phyloP scores from a whole-genome alignment of 2,113 vertebrate genomes.

The Vidua chalybeata region DNA sequence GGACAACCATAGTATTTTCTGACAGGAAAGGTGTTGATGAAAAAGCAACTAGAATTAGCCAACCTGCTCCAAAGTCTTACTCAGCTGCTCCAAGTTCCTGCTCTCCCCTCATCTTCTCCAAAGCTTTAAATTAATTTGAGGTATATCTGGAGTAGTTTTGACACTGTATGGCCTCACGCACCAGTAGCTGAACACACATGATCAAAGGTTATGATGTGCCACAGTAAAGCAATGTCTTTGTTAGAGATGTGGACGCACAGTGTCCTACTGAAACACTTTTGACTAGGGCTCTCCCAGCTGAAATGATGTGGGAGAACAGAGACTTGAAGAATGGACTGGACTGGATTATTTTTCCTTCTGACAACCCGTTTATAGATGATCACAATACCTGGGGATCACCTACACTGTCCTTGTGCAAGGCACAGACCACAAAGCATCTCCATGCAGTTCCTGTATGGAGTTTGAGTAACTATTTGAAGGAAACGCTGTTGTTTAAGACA shows the following conservation, averaged over 20 bases:
- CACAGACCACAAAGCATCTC: neutral
- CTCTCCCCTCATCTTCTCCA: neutral
- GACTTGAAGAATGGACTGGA: neutral
- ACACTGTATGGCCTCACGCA: neutral
- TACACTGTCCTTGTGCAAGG: neutral
- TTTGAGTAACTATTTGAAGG: neutral
- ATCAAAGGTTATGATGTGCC: neutral
- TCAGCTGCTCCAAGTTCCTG: neutral
- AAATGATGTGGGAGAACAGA: neutral
- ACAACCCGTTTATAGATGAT: neutral
- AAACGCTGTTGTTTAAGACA: neutral
- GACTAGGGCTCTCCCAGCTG: neutral
- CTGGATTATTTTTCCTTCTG: neutral
- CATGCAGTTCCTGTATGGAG: neutral
- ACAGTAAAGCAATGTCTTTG: neutral
- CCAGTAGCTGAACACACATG: neutral
- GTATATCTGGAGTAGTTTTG: neutral
- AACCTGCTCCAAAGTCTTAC: neutral
- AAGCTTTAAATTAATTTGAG: neutral
- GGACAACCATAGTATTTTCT: neutral
- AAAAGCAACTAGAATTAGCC: neutral
- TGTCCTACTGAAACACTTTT: neutral
- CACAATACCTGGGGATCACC: neutral
- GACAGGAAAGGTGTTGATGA: neutral
- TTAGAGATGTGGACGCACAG: neutral